Conservation (phyloP, 2,113 vertebrate genomes). For the Girardinichthys multiradiatus region DNA sequence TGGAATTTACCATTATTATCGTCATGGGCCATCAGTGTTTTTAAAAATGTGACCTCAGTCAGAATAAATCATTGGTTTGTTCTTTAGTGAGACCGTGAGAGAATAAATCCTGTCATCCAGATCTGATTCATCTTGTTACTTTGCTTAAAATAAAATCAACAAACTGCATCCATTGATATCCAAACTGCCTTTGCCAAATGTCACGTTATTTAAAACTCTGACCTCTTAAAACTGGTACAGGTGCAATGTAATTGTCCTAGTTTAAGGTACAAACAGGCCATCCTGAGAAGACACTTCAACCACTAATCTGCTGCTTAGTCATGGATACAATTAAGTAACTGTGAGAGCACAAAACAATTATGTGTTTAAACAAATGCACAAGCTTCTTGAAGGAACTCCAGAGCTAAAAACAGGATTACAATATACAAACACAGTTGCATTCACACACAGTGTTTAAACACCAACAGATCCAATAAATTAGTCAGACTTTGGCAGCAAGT, state of each 20-base stretch:
- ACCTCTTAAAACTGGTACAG: background rate
- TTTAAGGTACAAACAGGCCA: background rate
- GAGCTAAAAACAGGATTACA: conserved; percentile 8
- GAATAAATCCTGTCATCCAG: background rate
- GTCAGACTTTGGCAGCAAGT: conserved; percentile 19
- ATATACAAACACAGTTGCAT: background rate
- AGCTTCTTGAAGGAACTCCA: conserved; percentile 20
- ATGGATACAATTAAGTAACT: conserved; percentile 13
- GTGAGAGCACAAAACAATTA: conserved; percentile 45
- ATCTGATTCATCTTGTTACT: conserved; percentile 11
- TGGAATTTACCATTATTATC: background rate
- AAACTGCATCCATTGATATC: background rate
- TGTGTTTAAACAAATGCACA: conserved; percentile 5
- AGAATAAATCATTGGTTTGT: background rate
- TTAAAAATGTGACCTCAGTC: conserved; percentile 6
- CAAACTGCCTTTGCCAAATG: conserved; percentile 12
- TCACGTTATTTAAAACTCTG: background rate
- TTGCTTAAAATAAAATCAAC: conserved; percentile 9
- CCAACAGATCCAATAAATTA: conserved; percentile 27
- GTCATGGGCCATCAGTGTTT: background rate
- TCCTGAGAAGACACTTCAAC: conserved; percentile 6
- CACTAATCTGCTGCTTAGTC: background rate
- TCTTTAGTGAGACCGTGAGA: background rate
- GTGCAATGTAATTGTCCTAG: background rate
- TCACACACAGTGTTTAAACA: background rate